Evolutionary conservation across 64 coral and sea anemone genomes (phyloP).

Genomic region (Montipora sp.): DNA sequence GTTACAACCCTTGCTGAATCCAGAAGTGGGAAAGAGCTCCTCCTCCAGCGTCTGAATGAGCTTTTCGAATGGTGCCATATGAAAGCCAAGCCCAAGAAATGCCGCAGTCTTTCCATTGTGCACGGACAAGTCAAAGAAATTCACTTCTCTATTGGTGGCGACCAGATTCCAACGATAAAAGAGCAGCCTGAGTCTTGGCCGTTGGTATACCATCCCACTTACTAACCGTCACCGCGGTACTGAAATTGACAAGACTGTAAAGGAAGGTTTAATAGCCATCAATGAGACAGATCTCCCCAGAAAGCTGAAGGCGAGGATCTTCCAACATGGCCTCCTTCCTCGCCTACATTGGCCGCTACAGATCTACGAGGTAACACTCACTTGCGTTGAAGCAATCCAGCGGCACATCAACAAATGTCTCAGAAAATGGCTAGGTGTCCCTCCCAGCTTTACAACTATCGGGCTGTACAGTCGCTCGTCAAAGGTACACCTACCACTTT

Average conservation of each 20-base stretch:
- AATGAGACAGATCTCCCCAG: not conserved
- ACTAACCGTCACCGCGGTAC: constrained; percentile 25
- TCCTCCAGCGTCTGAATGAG: no score
- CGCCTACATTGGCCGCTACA: no score
- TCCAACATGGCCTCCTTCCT: constrained; percentile 20
- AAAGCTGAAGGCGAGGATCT: not conserved
- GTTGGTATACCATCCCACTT: constrained; percentile 33
- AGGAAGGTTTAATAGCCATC: not conserved
- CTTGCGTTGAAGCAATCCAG: not conserved
- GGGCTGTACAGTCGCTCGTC: not conserved
- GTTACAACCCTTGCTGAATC: no score
- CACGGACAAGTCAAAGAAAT: no score
- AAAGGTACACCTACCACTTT: constrained; percentile 15
- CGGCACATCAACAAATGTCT: not conserved
- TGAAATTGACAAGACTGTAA: constrained; percentile 5
- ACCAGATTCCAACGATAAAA: not conserved
- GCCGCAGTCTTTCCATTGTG: no score
- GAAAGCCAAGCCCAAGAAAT: no score
- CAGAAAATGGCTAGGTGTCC: not conserved
- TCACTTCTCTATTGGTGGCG: no score
- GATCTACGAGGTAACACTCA: constrained; percentile 20
- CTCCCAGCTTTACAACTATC: not conserved
- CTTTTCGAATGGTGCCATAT: no score
- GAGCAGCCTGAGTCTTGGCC: constrained; percentile 17
- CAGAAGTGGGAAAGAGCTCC: no score